Evolutionary conservation across 2,113 vertebrate genomes (phyloP).

Genomic region (Ondatra zibethicus): DNA sequence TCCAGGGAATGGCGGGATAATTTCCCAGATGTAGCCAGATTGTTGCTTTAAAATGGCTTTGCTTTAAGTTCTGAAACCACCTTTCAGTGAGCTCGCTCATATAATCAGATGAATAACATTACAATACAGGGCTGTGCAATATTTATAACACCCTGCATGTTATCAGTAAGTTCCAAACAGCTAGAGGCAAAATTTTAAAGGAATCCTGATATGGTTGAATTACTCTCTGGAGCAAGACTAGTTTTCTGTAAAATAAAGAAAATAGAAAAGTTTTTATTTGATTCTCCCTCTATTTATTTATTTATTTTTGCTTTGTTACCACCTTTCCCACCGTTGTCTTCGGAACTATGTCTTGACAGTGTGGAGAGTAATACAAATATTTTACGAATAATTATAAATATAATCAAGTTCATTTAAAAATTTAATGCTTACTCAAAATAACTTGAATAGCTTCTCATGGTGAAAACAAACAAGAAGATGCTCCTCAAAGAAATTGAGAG

Average conservation of each 20-base stretch:
- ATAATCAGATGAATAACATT: conserved; percentile 58
- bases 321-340: not conserved
- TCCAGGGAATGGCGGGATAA: conserved; percentile 1
- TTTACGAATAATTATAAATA: not conserved
- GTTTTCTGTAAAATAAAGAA: conserved; percentile 34
- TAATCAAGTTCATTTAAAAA: not conserved
- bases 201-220: not conserved
- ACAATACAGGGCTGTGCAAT: conserved; percentile 18
- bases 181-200: conserved; percentile 42
- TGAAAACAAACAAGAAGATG: not conserved
- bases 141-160: conserved; percentile 52
- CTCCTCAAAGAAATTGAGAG: not conserved
- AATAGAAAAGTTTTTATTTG: not conserved
- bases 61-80: conserved; percentile 52
- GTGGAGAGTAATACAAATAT: not conserved
- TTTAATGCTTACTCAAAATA: not conserved
- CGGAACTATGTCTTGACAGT: not conserved
- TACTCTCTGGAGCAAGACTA: conserved; percentile 18
- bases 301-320: not conserved
- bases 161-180: conserved; percentile 33
- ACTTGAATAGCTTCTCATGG: not conserved
- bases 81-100: not conserved
- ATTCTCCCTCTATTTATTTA: not conserved
- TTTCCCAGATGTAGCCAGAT: conserved; percentile 46
- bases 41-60: conserved; percentile 43